Conservation (phyloP, 2,797 vertebrate species). For the Rhinogobio ventralis region DNA sequence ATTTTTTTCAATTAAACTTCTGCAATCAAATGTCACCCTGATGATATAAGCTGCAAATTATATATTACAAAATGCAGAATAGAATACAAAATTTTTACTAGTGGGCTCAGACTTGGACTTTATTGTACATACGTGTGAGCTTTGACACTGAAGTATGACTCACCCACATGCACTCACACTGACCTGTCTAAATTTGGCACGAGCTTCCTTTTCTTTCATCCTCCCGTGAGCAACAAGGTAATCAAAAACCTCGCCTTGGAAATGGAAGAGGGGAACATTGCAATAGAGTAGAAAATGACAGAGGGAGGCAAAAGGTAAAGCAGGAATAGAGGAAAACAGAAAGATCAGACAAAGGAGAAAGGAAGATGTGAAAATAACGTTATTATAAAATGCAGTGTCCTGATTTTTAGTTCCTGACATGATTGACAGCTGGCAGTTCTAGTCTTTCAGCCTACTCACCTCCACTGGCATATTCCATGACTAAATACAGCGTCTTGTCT, state of each 20-base stretch:
- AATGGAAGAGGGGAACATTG: conserved; percentile 40
- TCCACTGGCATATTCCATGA: conserved; percentile 96
- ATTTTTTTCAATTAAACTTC: too few species aligned
- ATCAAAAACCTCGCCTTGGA: conserved; percentile 96
- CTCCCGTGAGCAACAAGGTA: conserved; percentile 98
- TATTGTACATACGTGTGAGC: background rate
- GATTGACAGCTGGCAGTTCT: conserved; percentile 31
- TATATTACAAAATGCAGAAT: background rate
- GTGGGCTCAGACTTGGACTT: background rate
- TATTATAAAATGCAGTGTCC: background rate
- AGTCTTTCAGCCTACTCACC: conserved; percentile 68
- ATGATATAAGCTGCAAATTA: background rate
- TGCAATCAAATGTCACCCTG: background rate
- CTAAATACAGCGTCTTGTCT: conserved; percentile 93
- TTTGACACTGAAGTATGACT: conserved; percentile 14
- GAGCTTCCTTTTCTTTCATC: conserved; percentile 99
- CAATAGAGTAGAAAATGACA: conserved; percentile 14
- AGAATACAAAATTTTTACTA: background rate
- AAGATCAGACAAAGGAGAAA: background rate
- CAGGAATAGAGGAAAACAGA: background rate
- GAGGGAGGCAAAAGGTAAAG: background rate
- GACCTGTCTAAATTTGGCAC: conserved; percentile 99
- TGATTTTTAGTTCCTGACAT: background rate
- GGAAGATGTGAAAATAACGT: conserved; percentile 7
- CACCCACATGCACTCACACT: conserved; percentile 43